These are phyloP conservation scores for Zeuzera pyrina DNA, from an alignment of 2,888 invertebrate genomes.

Conservation along the genomic window DNA sequence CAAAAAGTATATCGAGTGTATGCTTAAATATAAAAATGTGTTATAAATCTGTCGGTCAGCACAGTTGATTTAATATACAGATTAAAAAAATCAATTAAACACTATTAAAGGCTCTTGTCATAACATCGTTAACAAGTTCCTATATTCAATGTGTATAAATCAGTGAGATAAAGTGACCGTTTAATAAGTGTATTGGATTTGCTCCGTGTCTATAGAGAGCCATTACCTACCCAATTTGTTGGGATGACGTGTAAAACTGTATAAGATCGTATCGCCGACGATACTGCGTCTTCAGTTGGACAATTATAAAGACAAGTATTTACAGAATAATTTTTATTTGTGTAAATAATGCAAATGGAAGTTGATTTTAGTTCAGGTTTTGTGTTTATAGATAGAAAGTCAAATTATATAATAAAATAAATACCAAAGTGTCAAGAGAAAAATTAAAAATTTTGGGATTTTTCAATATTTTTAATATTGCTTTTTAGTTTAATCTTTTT, in stretches of 20 bases:
- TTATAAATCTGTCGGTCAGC: background rate
- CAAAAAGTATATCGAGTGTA: background rate
- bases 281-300: conserved; percentile 14
- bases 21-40: background rate
- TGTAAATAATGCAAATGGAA: too few species aligned
- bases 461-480: too few species aligned
- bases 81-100: conserved; percentile 2
- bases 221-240: conserved; percentile 31
- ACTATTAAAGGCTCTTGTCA: conserved; percentile 9
- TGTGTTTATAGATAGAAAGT: too few species aligned
- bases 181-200: conserved; percentile 9
- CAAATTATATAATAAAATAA: too few species aligned
- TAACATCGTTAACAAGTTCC: conserved; percentile 13
- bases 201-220: conserved; percentile 6
- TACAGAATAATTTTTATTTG: too few species aligned
- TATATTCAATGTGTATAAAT: conserved; percentile 9
- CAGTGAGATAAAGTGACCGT: conserved; percentile 16
- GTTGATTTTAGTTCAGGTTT: too few species aligned
- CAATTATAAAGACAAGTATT: conserved; percentile 23
- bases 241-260: conserved; percentile 28
- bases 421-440: too few species aligned
- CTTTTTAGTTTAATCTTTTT: too few species aligned
- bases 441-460: too few species aligned
- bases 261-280: conserved; percentile 16
- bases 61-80: too few species aligned